phyloP scores from a whole-genome alignment of 2,888 invertebrate genomes.

The Agrochola litura region DNA sequence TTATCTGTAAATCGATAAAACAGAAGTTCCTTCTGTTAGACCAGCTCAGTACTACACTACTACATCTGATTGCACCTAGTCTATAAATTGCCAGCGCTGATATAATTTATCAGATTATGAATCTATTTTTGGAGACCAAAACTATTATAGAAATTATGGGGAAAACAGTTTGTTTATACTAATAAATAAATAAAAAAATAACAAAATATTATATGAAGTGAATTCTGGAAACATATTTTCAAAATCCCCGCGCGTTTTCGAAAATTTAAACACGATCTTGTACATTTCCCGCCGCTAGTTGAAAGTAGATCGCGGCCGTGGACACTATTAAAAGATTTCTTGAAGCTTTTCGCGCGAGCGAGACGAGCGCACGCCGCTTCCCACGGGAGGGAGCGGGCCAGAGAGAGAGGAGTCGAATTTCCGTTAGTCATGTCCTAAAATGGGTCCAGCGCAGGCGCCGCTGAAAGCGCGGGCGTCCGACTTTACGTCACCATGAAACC shows the following conservation, averaged over 20 bases:
- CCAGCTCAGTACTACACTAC: constrained; percentile 56
- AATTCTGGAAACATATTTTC: constrained; percentile 36
- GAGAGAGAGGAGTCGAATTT: constrained; percentile 92
- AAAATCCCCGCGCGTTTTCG: constrained; percentile 75
- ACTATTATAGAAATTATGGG: constrained; percentile 30
- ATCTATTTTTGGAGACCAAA: constrained; percentile 80
- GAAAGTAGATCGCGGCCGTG: constrained; percentile 91
- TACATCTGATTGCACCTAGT: constrained; percentile 70
- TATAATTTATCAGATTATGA: constrained; percentile 74
- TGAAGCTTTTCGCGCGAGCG: constrained; percentile 89
- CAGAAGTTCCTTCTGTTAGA: constrained; percentile 62
- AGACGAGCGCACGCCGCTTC: constrained; percentile 82
- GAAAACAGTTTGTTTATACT: constrained; percentile 22
- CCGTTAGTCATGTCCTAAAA: constrained; percentile 94
- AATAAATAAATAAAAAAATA: constrained; percentile 25
- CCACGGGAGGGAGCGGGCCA: constrained; percentile 88
- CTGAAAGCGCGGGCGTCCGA: constrained; percentile 90
- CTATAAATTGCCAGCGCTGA: constrained; percentile 70
- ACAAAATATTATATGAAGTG: constrained; percentile 33
- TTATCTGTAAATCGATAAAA: constrained; percentile 72
- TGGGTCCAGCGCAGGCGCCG: constrained; percentile 92
- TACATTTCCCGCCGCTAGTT: constrained; percentile 89
- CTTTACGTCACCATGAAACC: constrained; percentile 89
- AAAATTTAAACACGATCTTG: constrained; percentile 78
- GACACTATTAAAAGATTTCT: constrained; percentile 91